Evolutionary conservation across 92 coral and sea anemone species (phyloP).

Genomic region (Pocillopora meandrina): DNA sequence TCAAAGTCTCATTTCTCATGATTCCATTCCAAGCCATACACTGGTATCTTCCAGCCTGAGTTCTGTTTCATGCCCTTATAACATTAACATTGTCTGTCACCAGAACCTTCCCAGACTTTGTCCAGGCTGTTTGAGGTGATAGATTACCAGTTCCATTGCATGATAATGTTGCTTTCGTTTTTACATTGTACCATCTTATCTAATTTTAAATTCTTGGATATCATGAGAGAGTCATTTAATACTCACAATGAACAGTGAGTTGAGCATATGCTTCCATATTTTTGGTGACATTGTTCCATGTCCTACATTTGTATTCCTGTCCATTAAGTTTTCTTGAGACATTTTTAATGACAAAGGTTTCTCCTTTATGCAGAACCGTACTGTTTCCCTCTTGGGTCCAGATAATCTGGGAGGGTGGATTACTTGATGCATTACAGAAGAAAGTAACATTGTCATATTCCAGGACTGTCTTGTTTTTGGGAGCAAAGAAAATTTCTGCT

Average conservation of each 20-base stretch:
- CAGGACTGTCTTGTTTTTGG: not conserved
- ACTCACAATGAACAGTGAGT: conserved; percentile 9
- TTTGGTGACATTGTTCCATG: not conserved
- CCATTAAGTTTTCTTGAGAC: not conserved
- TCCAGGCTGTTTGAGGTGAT: conserved; percentile 43
- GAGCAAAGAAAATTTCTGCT: not conserved
- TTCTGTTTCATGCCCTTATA: conserved; percentile 14
- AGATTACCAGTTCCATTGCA: conserved; percentile 57
- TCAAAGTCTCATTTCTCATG: conserved; percentile 4
- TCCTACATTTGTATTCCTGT: not conserved
- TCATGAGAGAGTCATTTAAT: not conserved
- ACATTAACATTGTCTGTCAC: conserved; percentile 2
- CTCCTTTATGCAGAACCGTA: conserved; percentile 8
- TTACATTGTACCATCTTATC: too few species aligned
- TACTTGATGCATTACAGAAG: conserved; percentile 11
- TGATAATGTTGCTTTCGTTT: not conserved
- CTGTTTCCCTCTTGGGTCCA: too few species aligned
- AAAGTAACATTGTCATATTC: conserved; percentile 8
- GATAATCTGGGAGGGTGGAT: not conserved
- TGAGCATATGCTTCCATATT: not conserved
- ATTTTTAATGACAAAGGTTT: not conserved
- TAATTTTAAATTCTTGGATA: too few species aligned
- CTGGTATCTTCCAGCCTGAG: conserved; percentile 32
- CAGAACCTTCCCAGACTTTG: conserved; percentile 6
- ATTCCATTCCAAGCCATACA: conserved; percentile 53